Conservation (phyloP, 1,140 invertebrate species). For the Rhyacophila brunnea region DNA sequence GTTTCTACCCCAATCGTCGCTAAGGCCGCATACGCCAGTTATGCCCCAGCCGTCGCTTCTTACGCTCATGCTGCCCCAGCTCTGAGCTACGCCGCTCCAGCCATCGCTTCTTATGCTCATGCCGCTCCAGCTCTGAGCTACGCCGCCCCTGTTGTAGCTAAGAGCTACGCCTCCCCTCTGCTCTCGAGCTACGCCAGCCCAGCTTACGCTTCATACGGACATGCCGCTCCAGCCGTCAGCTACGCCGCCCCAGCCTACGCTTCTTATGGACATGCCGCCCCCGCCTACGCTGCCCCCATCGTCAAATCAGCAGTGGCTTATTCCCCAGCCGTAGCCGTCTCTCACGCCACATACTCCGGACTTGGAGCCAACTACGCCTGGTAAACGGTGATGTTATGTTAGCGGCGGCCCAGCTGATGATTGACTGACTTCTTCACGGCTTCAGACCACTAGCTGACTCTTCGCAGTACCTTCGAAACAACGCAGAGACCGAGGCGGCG, state of each 20-base stretch:
- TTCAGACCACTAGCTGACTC: too few species aligned
- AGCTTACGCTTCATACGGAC: conserved; percentile 38
- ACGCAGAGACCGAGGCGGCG: too few species aligned
- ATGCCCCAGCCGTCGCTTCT: conserved; percentile 5
- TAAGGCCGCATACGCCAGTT: conserved; percentile 20
- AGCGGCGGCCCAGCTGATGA: too few species aligned
- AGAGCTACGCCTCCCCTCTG: conserved; percentile 2
- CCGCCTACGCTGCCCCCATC: conserved; percentile 19
- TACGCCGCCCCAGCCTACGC: conserved; percentile 24
- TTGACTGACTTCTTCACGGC: too few species aligned
- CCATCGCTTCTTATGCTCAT: conserved; percentile 11
- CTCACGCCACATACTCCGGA: conserved; percentile 31
- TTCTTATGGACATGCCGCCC: conserved; percentile 36
- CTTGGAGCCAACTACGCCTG: conserved; percentile 28
- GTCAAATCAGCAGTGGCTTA: conserved; percentile 31
- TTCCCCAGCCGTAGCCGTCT: conserved; percentile 38
- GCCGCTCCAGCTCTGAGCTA: conserved; percentile 8
- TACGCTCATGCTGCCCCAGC: conserved; percentile 11
- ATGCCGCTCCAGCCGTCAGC: conserved; percentile 10
- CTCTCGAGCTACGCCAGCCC: conserved; percentile 15
- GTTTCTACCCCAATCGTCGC: conserved; percentile 19
- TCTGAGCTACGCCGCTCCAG: conserved; percentile 10
- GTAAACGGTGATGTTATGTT: conserved; percentile 15
- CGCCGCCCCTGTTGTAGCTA: conserved; percentile 11
- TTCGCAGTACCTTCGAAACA: too few species aligned